phyloP scores from a whole-genome alignment of 53 echinoderm and acorn worm genomes.

The Temnopleurus reevesii region DNA sequence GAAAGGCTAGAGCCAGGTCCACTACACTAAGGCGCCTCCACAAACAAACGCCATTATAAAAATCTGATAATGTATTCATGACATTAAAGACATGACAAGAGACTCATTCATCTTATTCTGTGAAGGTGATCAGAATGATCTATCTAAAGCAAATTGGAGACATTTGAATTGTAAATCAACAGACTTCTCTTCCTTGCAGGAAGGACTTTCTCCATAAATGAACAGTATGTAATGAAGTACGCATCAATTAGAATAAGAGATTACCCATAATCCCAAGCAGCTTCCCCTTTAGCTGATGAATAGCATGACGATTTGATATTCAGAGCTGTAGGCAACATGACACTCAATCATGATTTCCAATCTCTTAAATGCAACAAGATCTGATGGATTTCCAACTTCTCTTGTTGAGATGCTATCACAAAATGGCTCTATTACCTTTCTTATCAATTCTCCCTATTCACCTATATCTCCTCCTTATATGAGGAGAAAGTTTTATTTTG shows the following conservation, averaged over 20 bases:
- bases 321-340: neutral
- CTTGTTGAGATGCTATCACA: neutral
- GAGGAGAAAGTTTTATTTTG: neutral
- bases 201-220: neutral
- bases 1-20: too few species aligned
- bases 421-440: neutral
- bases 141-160: neutral
- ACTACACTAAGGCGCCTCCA: too few species aligned
- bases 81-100: neutral
- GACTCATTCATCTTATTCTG: neutral
- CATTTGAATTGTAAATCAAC: constrained; percentile 30
- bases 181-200: neutral
- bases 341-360: neutral
- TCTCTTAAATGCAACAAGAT: neutral
- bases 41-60: too few species aligned
- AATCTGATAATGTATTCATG: neutral
- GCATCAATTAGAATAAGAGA: constrained; percentile 16
- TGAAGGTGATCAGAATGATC: neutral
- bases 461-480: neutral
- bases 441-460: neutral
- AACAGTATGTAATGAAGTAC: neutral
- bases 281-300: constrained; percentile 25
- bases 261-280: constrained; percentile 11
- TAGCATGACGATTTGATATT: constrained; percentile 1
- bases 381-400: neutral